These are phyloP conservation scores for Drosophila anomalata DNA, from an alignment of 2,888 invertebrate species.

Conservation along the genomic window DNA sequence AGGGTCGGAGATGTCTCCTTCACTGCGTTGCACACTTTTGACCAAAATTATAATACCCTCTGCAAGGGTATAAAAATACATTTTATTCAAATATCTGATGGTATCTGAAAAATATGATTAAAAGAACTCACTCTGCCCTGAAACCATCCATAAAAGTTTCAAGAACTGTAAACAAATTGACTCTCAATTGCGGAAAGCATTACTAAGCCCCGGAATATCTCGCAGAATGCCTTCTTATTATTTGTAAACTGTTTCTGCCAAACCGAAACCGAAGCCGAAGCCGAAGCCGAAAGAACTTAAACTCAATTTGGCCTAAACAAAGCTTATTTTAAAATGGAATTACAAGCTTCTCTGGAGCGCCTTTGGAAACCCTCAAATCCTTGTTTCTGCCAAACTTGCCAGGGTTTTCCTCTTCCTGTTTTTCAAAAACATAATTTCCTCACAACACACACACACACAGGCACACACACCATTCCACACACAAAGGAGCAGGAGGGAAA, in stretches of 20 bases:
- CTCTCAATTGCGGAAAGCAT: not conserved
- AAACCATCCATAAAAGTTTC: too few relatives aligned
- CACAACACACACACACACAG: slow-evolving; percentile 25
- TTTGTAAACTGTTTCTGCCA: not conserved
- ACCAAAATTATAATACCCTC: too few relatives aligned
- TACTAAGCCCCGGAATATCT: not conserved
- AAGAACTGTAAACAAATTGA: not conserved
- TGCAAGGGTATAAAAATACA: too few relatives aligned
- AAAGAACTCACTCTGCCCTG: too few relatives aligned
- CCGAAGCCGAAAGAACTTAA: slow-evolving; percentile 8
- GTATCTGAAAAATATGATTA: too few relatives aligned
- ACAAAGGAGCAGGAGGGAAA: slow-evolving; percentile 28
- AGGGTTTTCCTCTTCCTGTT: slow-evolving; percentile 33
- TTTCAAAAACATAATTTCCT: slow-evolving; percentile 55
- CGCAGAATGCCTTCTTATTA: not conserved
- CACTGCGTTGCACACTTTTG: too few relatives aligned
- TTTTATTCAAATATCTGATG: too few relatives aligned
- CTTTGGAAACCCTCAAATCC: not conserved
- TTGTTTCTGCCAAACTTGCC: slow-evolving; percentile 22
- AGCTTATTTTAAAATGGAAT: slow-evolving; percentile 28
- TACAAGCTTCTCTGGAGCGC: slow-evolving; percentile 9
- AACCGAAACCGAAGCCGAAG: too few relatives aligned
- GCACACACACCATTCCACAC: slow-evolving; percentile 16
- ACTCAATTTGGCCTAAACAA: slow-evolving; percentile 32
- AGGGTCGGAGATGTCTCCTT: too few relatives aligned